Conservation (phyloP, 2,113 vertebrate genomes). For the Peromyscus polionotus region DNA sequence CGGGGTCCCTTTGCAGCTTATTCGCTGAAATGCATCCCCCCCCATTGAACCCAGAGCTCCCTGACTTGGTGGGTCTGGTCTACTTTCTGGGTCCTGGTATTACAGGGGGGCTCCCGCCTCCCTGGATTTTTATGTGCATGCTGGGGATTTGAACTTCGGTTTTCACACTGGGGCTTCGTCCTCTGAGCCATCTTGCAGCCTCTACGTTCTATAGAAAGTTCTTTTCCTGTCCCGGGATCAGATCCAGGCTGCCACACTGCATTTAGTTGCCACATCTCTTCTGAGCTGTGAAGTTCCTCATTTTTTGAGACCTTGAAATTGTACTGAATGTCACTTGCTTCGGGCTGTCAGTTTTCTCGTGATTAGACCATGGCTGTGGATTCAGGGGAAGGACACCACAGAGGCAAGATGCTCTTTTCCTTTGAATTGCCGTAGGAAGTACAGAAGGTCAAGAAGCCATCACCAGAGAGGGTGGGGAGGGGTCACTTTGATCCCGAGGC, state of each 20-base stretch:
- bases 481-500: neutral
- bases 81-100: neutral
- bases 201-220: neutral
- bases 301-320: neutral
- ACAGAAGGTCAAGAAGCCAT: neutral
- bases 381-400: neutral
- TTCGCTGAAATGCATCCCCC: neutral
- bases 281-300: neutral
- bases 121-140: neutral
- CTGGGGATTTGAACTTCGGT: neutral
- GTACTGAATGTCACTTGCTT: neutral
- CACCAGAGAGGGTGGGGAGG: neutral
- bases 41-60: neutral
- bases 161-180: neutral
- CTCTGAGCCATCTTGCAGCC: neutral
- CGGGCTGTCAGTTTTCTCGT: constrained; percentile 1
- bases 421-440: neutral
- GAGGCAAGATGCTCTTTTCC: neutral
- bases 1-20: neutral
- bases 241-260: neutral
- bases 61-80: neutral
- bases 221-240: neutral
- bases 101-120: neutral
- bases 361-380: neutral
- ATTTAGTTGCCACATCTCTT: neutral